phyloP scores from a whole-genome alignment of 2,797 vertebrate genomes.

The Hypotaenidia okinawae region DNA sequence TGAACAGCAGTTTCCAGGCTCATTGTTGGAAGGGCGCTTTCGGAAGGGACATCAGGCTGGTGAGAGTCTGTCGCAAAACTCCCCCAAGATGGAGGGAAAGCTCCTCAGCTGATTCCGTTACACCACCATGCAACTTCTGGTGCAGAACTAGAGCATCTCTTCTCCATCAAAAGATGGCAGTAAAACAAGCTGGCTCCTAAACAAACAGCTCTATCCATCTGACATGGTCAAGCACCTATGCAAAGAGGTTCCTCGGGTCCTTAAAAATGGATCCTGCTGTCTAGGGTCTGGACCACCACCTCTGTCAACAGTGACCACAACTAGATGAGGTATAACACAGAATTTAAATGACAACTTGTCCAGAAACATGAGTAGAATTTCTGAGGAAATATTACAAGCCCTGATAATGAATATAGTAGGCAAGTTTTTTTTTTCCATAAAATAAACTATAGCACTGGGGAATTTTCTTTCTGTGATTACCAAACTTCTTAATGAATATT shows the following conservation, averaged over 20 bases:
- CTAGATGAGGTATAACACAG: neutral
- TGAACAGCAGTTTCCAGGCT: neutral
- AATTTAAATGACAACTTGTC: neutral
- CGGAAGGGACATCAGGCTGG: fast-evolving
- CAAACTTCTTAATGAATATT: neutral
- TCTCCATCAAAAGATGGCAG: neutral
- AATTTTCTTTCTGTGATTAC: neutral
- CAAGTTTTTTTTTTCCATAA: neutral
- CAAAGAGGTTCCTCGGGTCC: neutral
- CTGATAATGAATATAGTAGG: neutral
- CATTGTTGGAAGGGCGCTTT: fast-evolving
- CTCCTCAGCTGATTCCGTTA: neutral
- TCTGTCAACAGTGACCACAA: neutral
- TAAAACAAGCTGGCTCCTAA: neutral
- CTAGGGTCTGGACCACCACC: neutral
- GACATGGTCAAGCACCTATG: fast-evolving
- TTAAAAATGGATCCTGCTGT: neutral
- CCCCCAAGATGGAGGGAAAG: fast-evolving
- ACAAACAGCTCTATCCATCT: neutral
- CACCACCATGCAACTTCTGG: neutral
- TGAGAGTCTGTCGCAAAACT: neutral
- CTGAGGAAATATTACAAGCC: neutral
- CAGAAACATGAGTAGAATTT: neutral
- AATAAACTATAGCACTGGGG: neutral
- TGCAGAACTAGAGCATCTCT: neutral